phyloP scores from a whole-genome alignment of 1,140 invertebrate genomes.

The Aphelenchoides besseyi region DNA sequence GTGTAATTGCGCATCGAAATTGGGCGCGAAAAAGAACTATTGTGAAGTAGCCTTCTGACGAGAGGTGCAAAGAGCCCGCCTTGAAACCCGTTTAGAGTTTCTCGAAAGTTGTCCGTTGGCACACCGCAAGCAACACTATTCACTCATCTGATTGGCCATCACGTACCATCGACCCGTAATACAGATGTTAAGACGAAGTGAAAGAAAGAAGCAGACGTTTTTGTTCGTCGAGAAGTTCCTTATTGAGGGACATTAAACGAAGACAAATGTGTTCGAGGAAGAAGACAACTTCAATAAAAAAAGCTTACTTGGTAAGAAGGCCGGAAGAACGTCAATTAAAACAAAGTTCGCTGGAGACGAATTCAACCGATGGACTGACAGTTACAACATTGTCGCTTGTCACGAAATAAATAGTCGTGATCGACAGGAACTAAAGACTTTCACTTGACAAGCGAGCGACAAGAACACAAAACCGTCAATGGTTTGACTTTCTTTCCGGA shows the following conservation, averaged over 20 bases:
- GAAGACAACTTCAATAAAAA: background rate
- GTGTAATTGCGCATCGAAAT: background rate
- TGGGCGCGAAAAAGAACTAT: background rate
- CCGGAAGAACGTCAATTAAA: background rate
- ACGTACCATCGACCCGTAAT: too few species aligned
- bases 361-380: background rate
- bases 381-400: background rate
- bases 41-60: background rate
- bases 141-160: background rate
- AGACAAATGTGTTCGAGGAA: too few species aligned
- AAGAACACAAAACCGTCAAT: slow-evolving; percentile 2
- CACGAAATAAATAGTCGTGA: background rate
- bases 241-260: background rate
- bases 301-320: background rate
- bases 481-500: background rate
- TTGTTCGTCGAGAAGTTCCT: too few species aligned
- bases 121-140: background rate
- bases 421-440: too few species aligned
- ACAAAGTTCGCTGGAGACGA: background rate
- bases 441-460: slow-evolving; percentile 1
- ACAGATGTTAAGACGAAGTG: background rate
- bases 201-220: too few species aligned
- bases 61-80: background rate
- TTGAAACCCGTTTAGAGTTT: slow-evolving; percentile 3
- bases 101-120: background rate